Base-by-base conservation (phyloP, 2,113 vertebrate species). In the Oreochromis tanganicae region DNA sequence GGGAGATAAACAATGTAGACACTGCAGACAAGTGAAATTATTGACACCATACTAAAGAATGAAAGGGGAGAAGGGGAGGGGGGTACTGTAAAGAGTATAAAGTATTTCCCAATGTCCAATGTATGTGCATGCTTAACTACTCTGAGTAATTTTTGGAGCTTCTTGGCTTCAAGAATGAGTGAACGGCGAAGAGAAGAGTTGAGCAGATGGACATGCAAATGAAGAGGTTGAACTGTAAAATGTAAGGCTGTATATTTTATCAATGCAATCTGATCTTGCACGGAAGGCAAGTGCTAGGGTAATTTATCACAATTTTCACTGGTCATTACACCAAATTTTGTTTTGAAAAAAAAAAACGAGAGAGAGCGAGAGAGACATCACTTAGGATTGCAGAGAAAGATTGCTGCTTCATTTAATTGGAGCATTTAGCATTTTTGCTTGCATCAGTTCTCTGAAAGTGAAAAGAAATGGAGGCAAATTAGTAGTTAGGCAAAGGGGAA, bases 31-130 rank as follows among this genome's bases (percentile, higher is more conserved):
- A 88, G 84, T 38, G 38, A 87, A 93, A 90, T 84, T 79, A 90
- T 82, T n/a, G 81, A 90, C 87, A 88, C 81, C 84, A 48, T 27
- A 63, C 54, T 83, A n/a, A 83, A 63, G 80, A 50, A 27, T 50
- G 24, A 24, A 73, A 50, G 38, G 46, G 38, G 43, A 46, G 32
- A 17, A 10, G 81, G 5, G 48, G 56, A 12, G 29, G 32, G 24
- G 34, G 88, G 56, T 81, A 43, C 24, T 17, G 34, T 86, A 80
- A 90, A 81, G 82, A 83, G 81, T 46, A 80, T 81, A 21, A 41
- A 86, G 55, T 91, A 88, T 91, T 92, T 94, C 80, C 82, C 92
- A 92, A 81, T 87, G 48, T 63, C 79, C 82, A 87, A 91, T 91
- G 80, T 87, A 89, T 86, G 88, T 91, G 84, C 80, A 75, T 83